Base-by-base conservation (phyloP, 2,113 vertebrate genomes). In the Psilopsiagon aymara region DNA sequence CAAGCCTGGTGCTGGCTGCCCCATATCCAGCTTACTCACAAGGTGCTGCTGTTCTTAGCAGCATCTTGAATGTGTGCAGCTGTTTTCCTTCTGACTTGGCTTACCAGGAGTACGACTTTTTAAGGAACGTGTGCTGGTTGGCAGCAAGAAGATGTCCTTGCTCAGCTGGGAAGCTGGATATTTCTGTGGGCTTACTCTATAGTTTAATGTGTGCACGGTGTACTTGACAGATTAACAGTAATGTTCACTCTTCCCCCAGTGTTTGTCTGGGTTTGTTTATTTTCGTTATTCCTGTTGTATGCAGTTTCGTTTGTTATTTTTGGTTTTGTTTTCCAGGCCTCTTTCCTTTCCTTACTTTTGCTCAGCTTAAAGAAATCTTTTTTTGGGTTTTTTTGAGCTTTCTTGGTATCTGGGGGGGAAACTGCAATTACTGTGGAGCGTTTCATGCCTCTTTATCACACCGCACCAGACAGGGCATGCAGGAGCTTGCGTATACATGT, bases 231-330 rank as follows among this genome's bases (percentile, higher is more conserved):
- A 86, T 91, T 77, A 95, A 74, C 68, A 81, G 33, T 31, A 46
- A 46, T 15, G 76, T 67, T 77, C 59, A 13, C 83, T 95, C 73
- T 69, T 92, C 66, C 47, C 73, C 46, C 49, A 46, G 66, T 3
- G 2, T 51, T 82, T 91, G 55, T 78, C 77, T 91, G 86, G 9
- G 31, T 70, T 86, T 86, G 80, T 91, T 94, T 95, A 83, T 88
- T 95, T 92, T 81, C 83, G n/a, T 77, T 88, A 74, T 88, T 96
- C 46, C 51, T 67, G 37, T 71, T 94, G 74, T 52, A 89, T 63
- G 94, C 59, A 7, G 31, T 92, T 91, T 74, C 5, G 3, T 69
- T 92, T 83, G 52, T 93, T 93, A 82, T 87, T 90, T 92, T 90
- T 76, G n/a, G 78, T 27, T 88, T 77, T 67, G 46, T 93, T 92